Evolutionary conservation across 2,888 invertebrate genomes (phyloP).

Genomic region (Pseudococcus longispinus): DNA sequence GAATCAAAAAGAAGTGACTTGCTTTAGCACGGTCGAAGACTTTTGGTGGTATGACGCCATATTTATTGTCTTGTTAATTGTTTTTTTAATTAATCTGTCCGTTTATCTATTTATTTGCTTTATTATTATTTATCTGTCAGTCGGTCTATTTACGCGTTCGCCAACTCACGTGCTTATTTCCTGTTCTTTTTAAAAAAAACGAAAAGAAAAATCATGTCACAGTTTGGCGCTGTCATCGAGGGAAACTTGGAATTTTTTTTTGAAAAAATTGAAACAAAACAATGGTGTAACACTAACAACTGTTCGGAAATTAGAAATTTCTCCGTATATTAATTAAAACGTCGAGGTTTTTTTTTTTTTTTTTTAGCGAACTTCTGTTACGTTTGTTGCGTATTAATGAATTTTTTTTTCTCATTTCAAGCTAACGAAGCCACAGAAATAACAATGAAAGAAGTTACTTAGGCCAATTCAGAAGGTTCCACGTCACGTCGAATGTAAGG

Average conservation of each 20-base stretch:
- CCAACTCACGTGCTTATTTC: neutral
- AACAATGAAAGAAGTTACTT: slow-evolving; percentile 35
- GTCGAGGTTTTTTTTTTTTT: neutral
- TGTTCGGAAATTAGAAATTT: neutral
- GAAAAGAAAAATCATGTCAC: neutral
- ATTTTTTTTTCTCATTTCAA: slow-evolving; percentile 48
- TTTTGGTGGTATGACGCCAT: slow-evolving; percentile 87
- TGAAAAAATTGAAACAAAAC: neutral
- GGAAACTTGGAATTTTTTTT: neutral
- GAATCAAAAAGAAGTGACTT: slow-evolving; percentile 90
- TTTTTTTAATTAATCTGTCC: neutral
- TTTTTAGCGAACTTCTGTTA: neutral
- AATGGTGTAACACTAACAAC: slow-evolving; percentile 47
- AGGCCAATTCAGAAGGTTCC: slow-evolving; percentile 36
- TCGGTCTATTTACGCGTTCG: neutral
- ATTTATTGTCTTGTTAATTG: slow-evolving; percentile 18
- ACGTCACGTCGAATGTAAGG: neutral
- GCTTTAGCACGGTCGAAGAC: slow-evolving; percentile 97
- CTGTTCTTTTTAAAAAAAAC: neutral
- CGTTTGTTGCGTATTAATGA: slow-evolving; percentile 2
- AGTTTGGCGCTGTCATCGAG: neutral
- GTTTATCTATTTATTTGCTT: neutral
- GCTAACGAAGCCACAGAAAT: slow-evolving; percentile 39
- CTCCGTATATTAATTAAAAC: neutral
- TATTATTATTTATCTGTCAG: neutral